Evolutionary conservation across 1,140 invertebrate species (phyloP).

Genomic region (Cotesia glomerata): DNA sequence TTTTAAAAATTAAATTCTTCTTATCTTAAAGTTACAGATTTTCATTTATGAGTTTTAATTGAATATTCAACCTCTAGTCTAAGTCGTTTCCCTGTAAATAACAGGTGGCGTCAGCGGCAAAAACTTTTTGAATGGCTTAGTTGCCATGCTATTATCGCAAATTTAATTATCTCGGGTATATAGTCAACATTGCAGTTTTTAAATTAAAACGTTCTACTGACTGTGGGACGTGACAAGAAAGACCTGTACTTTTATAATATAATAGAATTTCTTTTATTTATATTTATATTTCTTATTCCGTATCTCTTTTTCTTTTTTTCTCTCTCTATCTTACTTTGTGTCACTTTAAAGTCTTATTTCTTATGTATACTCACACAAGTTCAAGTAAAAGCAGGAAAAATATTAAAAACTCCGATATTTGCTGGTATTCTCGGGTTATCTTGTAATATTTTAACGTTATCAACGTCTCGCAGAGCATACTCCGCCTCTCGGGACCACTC

Average conservation of each 20-base stretch:
- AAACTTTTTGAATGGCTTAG: background rate
- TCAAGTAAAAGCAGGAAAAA: constrained; percentile 29
- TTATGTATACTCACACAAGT: background rate
- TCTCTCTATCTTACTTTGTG: constrained; percentile 1
- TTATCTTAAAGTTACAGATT: constrained; percentile 5
- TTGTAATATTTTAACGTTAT: constrained; percentile 39
- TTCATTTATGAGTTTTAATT: constrained; percentile 13
- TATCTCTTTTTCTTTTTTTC: background rate
- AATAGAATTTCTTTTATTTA: no score
- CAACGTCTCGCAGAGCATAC: constrained; percentile 16
- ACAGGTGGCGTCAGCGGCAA: background rate
- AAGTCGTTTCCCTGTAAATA: background rate
- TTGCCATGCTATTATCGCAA: constrained; percentile 9
- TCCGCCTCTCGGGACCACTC: constrained; percentile 18
- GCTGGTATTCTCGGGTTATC: constrained; percentile 38
- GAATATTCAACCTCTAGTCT: constrained; percentile 13
- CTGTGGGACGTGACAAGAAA: constrained; percentile 14
- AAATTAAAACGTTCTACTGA: constrained; percentile 15
- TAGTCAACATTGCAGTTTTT: constrained; percentile 15
- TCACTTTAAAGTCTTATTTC: background rate
- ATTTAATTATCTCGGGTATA: constrained; percentile 27
- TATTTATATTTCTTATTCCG: background rate
- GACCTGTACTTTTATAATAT: background rate
- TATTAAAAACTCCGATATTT: constrained; percentile 33
- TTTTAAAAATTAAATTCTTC: constrained; percentile 10